Evolutionary conservation across 2,888 invertebrate genomes (phyloP), one percentile per base, ranked within the genome.

Genomic region (Drosophila buzzatii): DNA sequence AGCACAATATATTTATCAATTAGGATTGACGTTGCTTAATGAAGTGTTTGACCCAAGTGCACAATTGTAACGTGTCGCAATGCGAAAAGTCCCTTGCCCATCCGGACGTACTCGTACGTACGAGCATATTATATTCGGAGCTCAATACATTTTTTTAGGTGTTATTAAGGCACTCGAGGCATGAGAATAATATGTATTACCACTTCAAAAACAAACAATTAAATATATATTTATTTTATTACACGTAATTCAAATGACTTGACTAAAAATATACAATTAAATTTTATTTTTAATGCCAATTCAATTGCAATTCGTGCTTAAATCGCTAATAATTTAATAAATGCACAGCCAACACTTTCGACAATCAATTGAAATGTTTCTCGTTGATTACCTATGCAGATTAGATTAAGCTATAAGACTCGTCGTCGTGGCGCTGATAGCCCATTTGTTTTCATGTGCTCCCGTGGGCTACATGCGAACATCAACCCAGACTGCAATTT

Each of bases 11-110:
- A 16, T 37, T 18, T 45, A 45, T 63, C 59, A 85, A 85, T 85
- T 79, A 55, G 68, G 65, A 63, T 69, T 69, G 65, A 76, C 66
- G 49, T 59, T 31, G 61, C 49, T 23, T 65, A 68, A 75, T 60
- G 42, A 57, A 58, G 45, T n/a, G 35, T 16, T n/a, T n/a, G 18
- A 39, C 12, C 41, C 35, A 35, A 31, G 35, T 35, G 10, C 14
- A 18, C 41, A 45, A 45, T 20, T 59, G 58, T 8, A 73, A 73
- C 67, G 67, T 72, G 71, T 66, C 20, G 31, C 47, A 44, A 72
- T 66, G 73, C 44, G 1, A 16, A 37, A 7, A 16, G 49, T 37
- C 20, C 55, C 18, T 23, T n/a, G 18, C 14, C 18, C 62, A 33
- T n/a, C 35, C 58, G 58, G 23, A 12, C 45, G 5, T 3, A 57